phyloP scores from a whole-genome alignment of 2,888 invertebrate species.

The Chalcosyrphus nemorum region DNA sequence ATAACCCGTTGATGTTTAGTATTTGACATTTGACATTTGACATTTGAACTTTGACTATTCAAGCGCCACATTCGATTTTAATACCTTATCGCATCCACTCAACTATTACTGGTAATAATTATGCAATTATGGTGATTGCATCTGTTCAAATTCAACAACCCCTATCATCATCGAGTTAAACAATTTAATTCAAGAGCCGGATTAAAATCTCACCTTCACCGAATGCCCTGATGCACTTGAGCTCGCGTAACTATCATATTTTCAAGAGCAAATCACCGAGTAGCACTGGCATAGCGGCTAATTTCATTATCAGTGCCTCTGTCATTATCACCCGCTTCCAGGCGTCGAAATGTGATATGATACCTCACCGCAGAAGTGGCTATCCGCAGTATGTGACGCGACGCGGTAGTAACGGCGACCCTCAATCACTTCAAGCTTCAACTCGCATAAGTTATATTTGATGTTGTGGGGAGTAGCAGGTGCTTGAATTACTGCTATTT shows the following conservation, averaged over 20 bases:
- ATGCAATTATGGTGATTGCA: conserved; percentile 24
- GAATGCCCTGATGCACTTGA: conserved; percentile 31
- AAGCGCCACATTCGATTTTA: neutral
- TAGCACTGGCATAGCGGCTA: conserved; percentile 16
- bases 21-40: neutral
- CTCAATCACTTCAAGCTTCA: conserved; percentile 17
- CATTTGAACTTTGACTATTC: neutral
- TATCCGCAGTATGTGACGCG: neutral
- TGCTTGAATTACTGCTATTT: conserved; percentile 30
- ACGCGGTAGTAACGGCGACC: neutral
- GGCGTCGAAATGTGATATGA: neutral
- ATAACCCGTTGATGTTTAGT: neutral
- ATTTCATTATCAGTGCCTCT: conserved; percentile 37
- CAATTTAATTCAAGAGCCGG: conserved; percentile 31
- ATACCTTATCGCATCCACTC: conserved; percentile 2
- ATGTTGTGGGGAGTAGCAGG: conserved; percentile 6
- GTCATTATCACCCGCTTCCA: neutral
- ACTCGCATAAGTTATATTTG: conserved; percentile 10
- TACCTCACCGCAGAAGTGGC: neutral
- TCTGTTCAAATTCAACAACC: neutral
- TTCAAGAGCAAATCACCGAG: conserved; percentile 4
- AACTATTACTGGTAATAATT: neutral
- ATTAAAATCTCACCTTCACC: neutral
- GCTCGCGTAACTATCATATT: conserved; percentile 3
- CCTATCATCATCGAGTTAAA: neutral